Percentiles rank a stretch among this genome's conserved stretches.
Evolutionary conservation across 1,140 invertebrate species (phyloP).

Genomic region (Drosophila sucinea): DNA sequence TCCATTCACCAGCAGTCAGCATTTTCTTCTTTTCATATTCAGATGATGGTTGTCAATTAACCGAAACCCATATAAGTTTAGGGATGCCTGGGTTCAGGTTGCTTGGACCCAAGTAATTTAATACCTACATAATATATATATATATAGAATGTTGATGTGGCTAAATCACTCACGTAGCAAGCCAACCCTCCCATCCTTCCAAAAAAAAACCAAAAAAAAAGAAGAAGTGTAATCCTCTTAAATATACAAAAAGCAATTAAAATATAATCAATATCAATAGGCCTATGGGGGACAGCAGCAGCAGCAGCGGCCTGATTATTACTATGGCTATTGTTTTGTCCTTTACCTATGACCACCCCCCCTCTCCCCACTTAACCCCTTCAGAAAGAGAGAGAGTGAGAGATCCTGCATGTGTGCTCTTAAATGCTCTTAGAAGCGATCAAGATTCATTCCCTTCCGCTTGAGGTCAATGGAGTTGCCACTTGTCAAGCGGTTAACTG

Average conservation of each 20-base stretch:
- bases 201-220: neutral
- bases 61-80: neutral
- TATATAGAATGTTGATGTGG: slow-evolving; percentile 5
- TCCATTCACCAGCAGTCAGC: neutral
- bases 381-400: too few relatives aligned
- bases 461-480: too few relatives aligned
- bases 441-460: too few relatives aligned
- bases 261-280: slow-evolving; percentile 51
- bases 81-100: neutral
- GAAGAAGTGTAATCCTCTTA: slow-evolving; percentile 45
- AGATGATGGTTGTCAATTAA: slow-evolving; percentile 1
- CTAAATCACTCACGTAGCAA: slow-evolving; percentile 11
- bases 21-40: neutral
- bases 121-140: neutral
- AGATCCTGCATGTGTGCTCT: too few relatives aligned
- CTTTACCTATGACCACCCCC: neutral
- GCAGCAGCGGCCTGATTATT: neutral
- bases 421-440: too few relatives aligned
- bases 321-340: slow-evolving; percentile 7
- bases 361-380: neutral
- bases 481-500: too few relatives aligned
- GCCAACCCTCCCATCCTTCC: neutral
- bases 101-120: slow-evolving; percentile 1
- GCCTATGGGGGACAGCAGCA: neutral
- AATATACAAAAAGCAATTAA: slow-evolving; percentile 56